phyloP scores from a whole-genome alignment of 2,113 vertebrate genomes.

The Notarius quadriscutis region DNA sequence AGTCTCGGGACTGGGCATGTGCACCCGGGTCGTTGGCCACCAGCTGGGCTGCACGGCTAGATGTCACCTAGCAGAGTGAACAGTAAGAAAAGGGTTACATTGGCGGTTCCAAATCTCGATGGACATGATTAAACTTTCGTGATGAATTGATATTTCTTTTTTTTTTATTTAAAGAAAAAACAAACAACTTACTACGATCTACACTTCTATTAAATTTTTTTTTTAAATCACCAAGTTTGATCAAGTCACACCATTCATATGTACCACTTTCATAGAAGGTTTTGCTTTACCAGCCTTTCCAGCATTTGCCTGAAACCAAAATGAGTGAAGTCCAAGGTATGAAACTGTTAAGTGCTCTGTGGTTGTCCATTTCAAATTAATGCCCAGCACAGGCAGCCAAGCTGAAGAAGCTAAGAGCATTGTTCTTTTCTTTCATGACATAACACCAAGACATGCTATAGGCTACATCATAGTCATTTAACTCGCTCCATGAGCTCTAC shows the following conservation, averaged over 20 bases:
- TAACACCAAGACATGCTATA: neutral
- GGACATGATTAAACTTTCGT: neutral
- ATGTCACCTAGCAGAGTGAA: constrained; percentile 74
- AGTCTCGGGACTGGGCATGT: constrained; percentile 80
- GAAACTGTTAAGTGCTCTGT: constrained; percentile 5
- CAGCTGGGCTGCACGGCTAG: constrained; percentile 80
- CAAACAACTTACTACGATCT: too few relatives aligned
- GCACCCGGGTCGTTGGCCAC: constrained; percentile 72
- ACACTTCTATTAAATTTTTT: neutral
- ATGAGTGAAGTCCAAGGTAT: neutral
- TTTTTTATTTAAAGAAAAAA: neutral
- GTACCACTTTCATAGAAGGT: neutral
- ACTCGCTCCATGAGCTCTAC: neutral
- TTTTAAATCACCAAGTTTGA: too few relatives aligned
- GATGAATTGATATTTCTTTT: neutral
- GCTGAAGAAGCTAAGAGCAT: neutral
- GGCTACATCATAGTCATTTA: neutral
- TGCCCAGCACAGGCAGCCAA: constrained; percentile 2
- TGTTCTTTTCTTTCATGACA: neutral
- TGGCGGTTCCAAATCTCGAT: neutral
- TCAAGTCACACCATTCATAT: neutral
- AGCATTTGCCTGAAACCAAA: neutral
- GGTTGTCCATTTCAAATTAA: constrained; percentile 18
- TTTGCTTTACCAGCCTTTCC: neutral
- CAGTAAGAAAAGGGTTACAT: constrained; percentile 22